Conservation (phyloP, 2,113 vertebrate species). For the Pteropus alecto region DNA sequence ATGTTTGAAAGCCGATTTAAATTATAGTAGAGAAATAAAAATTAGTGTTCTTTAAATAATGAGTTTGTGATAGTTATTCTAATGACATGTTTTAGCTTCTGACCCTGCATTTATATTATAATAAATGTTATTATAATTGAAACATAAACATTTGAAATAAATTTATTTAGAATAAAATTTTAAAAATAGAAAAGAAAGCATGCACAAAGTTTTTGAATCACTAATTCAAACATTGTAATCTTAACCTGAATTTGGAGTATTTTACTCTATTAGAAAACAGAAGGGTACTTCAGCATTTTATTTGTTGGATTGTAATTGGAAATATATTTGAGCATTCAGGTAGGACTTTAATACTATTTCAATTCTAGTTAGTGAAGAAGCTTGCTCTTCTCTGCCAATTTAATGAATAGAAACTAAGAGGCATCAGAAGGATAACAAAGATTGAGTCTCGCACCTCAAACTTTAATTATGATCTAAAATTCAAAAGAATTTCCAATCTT, state of each 20-base stretch:
- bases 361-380: neutral
- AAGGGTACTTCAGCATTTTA: neutral
- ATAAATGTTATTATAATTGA: neutral
- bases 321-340: slow-evolving; percentile 4
- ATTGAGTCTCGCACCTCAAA: neutral
- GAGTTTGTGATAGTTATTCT: neutral
- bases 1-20: neutral
- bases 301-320: neutral
- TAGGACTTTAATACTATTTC: slow-evolving; percentile 46
- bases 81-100: neutral
- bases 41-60: neutral
- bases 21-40: neutral
- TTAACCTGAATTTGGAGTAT: neutral
- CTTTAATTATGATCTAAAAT: slow-evolving; percentile 20
- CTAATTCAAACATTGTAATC: neutral
- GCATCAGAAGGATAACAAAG: neutral
- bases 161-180: neutral
- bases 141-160: neutral
- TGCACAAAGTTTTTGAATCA: neutral
- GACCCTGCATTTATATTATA: neutral
- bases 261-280: neutral
- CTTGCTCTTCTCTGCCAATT: neutral
- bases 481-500: neutral
- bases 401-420: slow-evolving; percentile 27
- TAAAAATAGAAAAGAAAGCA: neutral